Evolutionary conservation across 35 echinoderm and acorn worm genomes (phyloP).

Genomic region (Eucidaris tribuloides): DNA sequence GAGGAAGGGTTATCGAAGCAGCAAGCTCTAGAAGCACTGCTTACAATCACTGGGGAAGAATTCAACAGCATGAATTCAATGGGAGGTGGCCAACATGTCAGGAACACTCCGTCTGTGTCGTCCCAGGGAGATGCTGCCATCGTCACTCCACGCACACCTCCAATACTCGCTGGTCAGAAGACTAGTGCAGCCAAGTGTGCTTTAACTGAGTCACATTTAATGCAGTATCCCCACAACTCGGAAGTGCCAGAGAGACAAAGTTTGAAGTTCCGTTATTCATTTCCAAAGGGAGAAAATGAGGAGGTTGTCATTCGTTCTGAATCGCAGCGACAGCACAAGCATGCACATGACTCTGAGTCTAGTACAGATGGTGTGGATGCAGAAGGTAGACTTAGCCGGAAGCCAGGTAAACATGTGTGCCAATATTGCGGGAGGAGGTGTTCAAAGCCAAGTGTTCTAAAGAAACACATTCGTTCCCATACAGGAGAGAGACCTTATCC

Average conservation of each 20-base stretch:
- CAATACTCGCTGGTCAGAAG: background rate
- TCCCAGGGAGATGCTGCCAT: background rate
- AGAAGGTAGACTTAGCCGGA: constrained; percentile 34
- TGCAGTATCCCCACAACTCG: constrained; percentile 7
- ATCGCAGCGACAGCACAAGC: constrained; percentile 17
- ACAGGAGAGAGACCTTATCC: constrained; percentile 96
- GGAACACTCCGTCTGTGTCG: background rate
- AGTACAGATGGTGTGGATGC: background rate
- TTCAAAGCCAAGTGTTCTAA: constrained; percentile 96
- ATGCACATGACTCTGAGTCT: background rate
- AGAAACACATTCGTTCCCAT: constrained; percentile 94
- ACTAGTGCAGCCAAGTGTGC: background rate
- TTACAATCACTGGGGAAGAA: constrained; percentile 86
- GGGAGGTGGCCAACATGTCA: constrained; percentile 10
- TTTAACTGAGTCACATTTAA: background rate
- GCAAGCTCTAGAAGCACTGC: constrained; percentile 85
- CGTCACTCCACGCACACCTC: background rate
- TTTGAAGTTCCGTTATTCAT: background rate
- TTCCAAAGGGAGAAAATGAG: background rate
- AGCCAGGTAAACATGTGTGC: constrained; percentile 84
- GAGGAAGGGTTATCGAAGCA: constrained; percentile 63
- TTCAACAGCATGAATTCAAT: constrained; percentile 47
- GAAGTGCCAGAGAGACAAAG: background rate
- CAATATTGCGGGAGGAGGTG: constrained; percentile 91
- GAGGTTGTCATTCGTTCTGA: background rate